Evolutionary conservation across 2,113 vertebrate species (phyloP), one percentile per base, ranked within the genome.

Genomic region (Myocastor coypus): DNA sequence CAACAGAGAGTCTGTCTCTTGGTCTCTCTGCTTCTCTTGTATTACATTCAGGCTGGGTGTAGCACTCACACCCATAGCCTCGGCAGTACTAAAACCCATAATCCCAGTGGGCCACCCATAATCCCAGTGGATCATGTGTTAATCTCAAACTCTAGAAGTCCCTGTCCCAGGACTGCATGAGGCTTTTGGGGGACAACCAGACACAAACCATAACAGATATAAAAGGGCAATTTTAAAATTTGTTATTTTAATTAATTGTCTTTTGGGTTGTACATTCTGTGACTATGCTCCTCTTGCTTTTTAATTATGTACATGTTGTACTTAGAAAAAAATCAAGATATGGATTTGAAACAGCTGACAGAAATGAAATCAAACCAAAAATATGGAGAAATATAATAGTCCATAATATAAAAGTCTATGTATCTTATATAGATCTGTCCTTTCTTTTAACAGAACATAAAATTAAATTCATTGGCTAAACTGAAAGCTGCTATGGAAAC

Each of bases 331-430:
- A 91, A 96, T 92, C 85, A 96, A 81, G 88, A 96, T 97, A 93
- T 95, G 87, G 88, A n/a, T n/a, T 95, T 92, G 85, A 98, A 98
- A 86, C 24, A 92, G 95, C 71, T 95, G 84, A 96, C 89, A 96
- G 97, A 97, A 91, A 96, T 90, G 85, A 98, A 96, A 34, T 34
- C 16, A 96, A 91, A 95, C 42, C 97, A 93, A 97, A 98, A 98
- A 81, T 91, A 96, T 69, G 37, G 82, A 97, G 94, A 95, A 97
- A 93, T 30, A 84, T 17, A 83, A 78, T 0, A 19, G 64, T 61
- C 73, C 57, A 97, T 95, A 88, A 95, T 96, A 97, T 97, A 73
- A 83, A 94, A 95, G 13, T 96, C 22, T 90, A 26, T 75, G 30
- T 66, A 91, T 64, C 94, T 94, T 85, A 59, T 11, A 80, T 95